Conservation (phyloP, 2,113 vertebrate species). For the Grantiella picta region DNA sequence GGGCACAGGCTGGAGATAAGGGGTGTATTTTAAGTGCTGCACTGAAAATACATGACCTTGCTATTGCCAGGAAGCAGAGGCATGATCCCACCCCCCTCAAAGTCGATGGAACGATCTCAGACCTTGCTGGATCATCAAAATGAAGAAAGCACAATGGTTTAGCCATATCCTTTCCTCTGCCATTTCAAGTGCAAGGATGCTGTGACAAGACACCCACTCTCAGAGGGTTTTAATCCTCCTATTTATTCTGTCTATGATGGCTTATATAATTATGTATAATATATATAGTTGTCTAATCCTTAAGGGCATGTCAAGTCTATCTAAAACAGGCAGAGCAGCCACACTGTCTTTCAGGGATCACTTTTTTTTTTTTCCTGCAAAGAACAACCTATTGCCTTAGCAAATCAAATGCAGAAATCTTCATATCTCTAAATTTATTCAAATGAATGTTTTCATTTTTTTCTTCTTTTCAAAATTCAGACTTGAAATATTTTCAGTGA, state of each 20-base stretch:
- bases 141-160: neutral
- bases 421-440: neutral
- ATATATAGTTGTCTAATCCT: neutral
- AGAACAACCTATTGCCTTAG: neutral
- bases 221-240: neutral
- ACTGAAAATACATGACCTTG: slow-evolving; percentile 16
- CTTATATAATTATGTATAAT: neutral
- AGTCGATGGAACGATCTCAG: neutral
- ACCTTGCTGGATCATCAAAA: neutral
- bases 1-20: slow-evolving; percentile 2
- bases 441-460: neutral
- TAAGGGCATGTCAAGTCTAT: neutral
- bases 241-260: neutral
- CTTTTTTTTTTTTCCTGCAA: neutral
- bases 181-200: neutral
- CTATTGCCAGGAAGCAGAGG: neutral
- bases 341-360: neutral
- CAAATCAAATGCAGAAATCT: neutral
- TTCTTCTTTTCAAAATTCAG: neutral
- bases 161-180: neutral
- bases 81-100: neutral
- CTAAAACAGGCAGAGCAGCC: neutral
- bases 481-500: neutral
- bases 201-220: neutral
- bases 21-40: neutral